Percentiles rank a stretch among this genome's conserved stretches.
phyloP scores from a whole-genome alignment of 2,888 invertebrate species.

The Lissocephala sabroskyi region DNA sequence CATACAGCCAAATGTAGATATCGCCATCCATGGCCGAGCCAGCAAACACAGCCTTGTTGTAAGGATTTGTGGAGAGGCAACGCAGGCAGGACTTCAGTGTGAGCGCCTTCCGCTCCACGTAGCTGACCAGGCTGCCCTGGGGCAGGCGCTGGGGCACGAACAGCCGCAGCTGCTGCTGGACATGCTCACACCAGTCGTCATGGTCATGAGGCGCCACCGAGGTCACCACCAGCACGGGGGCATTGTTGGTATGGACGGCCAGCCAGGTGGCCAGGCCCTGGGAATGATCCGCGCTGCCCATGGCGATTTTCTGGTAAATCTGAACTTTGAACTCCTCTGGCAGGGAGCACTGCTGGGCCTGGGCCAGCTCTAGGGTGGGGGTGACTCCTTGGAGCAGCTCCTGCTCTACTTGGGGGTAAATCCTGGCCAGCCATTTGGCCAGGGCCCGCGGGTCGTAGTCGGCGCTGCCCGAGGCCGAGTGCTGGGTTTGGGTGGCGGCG shows the following conservation, averaged over 20 bases:
- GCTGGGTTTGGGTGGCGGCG: slow-evolving; percentile 71
- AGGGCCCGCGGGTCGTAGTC: slow-evolving; percentile 72
- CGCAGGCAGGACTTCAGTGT: slow-evolving; percentile 66
- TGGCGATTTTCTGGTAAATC: slow-evolving; percentile 64
- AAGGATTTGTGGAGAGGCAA: slow-evolving; percentile 64
- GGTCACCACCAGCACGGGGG: slow-evolving; percentile 64
- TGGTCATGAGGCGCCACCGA: slow-evolving; percentile 66
- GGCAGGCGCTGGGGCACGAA: slow-evolving; percentile 65
- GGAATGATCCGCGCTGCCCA: slow-evolving; percentile 38
- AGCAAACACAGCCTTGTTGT: slow-evolving; percentile 67
- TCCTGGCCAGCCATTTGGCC: slow-evolving; percentile 72
- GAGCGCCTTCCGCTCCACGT: slow-evolving; percentile 54
- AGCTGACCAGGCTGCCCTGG: slow-evolving; percentile 55
- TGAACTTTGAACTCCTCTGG: slow-evolving; percentile 47
- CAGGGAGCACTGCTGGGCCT: slow-evolving; percentile 13
- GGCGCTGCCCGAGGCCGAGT: slow-evolving; percentile 4
- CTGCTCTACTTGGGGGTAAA: slow-evolving; percentile 72
- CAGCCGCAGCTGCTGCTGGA: slow-evolving; percentile 61
- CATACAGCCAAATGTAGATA: slow-evolving; percentile 67
- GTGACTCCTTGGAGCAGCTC: slow-evolving; percentile 72
- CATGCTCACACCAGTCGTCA: slow-evolving; percentile 71
- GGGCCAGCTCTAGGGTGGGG: slow-evolving; percentile 34
- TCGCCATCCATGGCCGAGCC: slow-evolving; percentile 70
- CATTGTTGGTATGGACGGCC: slow-evolving; percentile 68
- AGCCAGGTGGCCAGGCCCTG: slow-evolving; percentile 69